Conservation (phyloP, 2,113 vertebrate genomes). For the Callaeas wilsoni region DNA sequence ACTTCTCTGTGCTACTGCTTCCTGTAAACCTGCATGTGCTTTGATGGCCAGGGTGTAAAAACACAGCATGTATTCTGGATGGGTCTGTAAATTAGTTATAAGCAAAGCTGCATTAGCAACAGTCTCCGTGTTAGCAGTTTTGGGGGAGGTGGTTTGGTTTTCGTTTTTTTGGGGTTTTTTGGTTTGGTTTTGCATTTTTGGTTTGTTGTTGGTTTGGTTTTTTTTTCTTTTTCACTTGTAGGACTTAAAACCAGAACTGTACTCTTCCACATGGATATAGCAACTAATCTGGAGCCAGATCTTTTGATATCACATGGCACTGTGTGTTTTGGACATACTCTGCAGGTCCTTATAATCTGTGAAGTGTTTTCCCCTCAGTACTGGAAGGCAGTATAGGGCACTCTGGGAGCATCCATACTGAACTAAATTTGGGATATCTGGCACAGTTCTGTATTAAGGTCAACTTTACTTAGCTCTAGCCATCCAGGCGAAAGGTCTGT, state of each 20-base stretch:
- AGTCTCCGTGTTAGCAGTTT: neutral
- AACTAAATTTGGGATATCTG: conserved; percentile 15
- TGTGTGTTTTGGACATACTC: neutral
- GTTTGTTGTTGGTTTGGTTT: too few relatives aligned
- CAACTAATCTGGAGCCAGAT: neutral
- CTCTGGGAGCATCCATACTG: neutral
- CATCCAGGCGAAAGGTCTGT: neutral
- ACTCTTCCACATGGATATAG: neutral
- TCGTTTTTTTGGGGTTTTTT: neutral
- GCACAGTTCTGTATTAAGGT: conserved; percentile 25
- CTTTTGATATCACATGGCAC: neutral
- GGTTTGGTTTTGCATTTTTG: neutral
- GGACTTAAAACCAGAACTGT: neutral
- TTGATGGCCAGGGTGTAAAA: neutral
- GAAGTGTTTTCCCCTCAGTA: neutral
- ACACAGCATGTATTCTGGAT: neutral
- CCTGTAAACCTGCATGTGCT: neutral
- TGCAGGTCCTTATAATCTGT: neutral
- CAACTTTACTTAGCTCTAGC: conserved; percentile 12
- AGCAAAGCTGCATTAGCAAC: neutral
- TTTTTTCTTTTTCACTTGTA: neutral
- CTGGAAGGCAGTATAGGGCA: neutral
- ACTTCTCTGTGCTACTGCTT: neutral
- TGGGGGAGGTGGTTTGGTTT: neutral
- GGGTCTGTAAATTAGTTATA: neutral